Percentiles rank a stretch among this genome's conserved stretches.
Conservation (phyloP, 1,140 invertebrate genomes). For the Cydia strobilella region DNA sequence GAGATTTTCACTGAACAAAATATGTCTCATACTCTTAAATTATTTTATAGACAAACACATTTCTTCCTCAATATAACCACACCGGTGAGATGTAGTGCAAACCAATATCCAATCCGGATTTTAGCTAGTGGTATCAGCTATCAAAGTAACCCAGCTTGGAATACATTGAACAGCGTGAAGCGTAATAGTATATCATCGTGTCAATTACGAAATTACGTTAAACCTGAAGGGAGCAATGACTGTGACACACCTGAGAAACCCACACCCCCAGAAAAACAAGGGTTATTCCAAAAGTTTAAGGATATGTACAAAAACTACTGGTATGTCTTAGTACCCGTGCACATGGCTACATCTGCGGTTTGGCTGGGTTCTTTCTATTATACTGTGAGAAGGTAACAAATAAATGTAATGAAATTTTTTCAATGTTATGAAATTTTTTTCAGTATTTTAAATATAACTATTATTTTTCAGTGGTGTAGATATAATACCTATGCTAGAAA, state of each 20-base stretch:
- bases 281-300: constrained; percentile 92
- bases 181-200: constrained; percentile 37
- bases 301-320: constrained; percentile 96
- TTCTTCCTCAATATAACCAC: constrained; percentile 57
- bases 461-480: constrained; percentile 89
- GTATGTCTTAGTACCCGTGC: constrained; percentile 95
- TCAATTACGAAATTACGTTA: constrained; percentile 45
- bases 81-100: constrained; percentile 61
- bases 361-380: constrained; percentile 95
- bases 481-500: constrained; percentile 88
- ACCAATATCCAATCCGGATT: constrained; percentile 52
- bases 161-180: constrained; percentile 40
- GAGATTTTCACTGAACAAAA: not conserved
- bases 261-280: constrained; percentile 70
- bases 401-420: constrained; percentile 13
- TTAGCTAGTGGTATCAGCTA: constrained; percentile 51
- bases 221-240: constrained; percentile 43
- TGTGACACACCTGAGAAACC: constrained; percentile 39
- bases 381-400: constrained; percentile 88
- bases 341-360: constrained; percentile 90
- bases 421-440: not conserved
- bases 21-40: constrained; percentile 63
- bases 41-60: constrained; percentile 53
- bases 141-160: constrained; percentile 48
- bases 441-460: constrained; percentile 17